Conservation (phyloP, 2,797 vertebrate genomes). For the Clamator glandarius region DNA sequence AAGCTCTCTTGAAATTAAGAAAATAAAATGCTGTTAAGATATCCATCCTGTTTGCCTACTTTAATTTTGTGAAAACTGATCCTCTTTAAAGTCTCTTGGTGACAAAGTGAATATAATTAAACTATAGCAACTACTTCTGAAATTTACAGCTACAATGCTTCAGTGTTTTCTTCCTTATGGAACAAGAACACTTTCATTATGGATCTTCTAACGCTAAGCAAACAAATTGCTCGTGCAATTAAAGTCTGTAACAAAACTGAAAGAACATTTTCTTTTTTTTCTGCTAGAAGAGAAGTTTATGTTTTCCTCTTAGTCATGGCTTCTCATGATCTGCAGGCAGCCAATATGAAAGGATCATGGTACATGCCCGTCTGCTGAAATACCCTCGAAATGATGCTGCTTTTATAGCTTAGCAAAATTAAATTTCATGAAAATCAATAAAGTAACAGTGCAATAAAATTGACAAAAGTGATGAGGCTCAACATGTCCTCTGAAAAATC, state of each 20-base stretch:
- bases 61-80: neutral
- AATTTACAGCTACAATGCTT: neutral
- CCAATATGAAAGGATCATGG: neutral
- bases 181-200: neutral
- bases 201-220: neutral
- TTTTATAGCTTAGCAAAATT: neutral
- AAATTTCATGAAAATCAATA: conserved; percentile 15
- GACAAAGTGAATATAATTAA: neutral
- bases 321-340: neutral
- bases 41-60: neutral
- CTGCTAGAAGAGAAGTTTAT: neutral
- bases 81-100: neutral
- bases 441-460: neutral
- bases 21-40: neutral
- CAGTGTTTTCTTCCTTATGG: neutral
- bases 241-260: neutral
- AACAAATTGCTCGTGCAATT: neutral
- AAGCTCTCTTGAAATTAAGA: neutral
- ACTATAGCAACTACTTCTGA: neutral
- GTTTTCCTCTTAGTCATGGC: neutral
- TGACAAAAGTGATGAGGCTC: neutral
- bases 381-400: neutral
- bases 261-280: neutral
- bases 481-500: neutral
- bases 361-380: neutral